Percentiles rank a stretch among this genome's conserved stretches.
These are phyloP conservation scores for Drosophila willistoni DNA, from an alignment of 1,140 invertebrate genomes.

Conservation along the genomic window DNA sequence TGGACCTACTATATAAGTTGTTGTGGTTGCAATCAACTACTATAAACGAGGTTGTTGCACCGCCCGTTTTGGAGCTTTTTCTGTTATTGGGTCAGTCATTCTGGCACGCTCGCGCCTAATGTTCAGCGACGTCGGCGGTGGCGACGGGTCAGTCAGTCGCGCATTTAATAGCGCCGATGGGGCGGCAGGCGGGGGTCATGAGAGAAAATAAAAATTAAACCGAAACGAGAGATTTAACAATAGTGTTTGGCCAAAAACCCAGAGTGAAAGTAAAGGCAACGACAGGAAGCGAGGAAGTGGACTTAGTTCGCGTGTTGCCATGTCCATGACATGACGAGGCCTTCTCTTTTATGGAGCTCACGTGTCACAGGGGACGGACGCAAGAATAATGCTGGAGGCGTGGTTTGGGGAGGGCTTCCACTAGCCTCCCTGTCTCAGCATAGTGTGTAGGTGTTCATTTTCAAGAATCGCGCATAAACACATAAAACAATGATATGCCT, in stretches of 20 bases:
- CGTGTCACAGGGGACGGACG: conserved; percentile 61
- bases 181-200: not conserved
- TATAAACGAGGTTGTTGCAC: conserved; percentile 76
- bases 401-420: not conserved
- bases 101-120: conserved; percentile 22
- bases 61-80: conserved; percentile 38
- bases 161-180: conserved; percentile 53
- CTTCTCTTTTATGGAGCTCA: conserved; percentile 62
- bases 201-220: not conserved
- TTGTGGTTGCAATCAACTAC: conserved; percentile 34
- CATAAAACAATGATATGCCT: conserved; percentile 69
- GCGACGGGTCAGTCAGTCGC: conserved; percentile 41
- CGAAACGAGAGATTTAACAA: conserved; percentile 45
- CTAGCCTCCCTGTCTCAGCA: not conserved
- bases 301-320: conserved; percentile 64
- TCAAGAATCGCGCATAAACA: conserved; percentile 72
- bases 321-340: conserved; percentile 74
- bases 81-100: conserved; percentile 21
- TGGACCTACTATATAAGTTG: not conserved
- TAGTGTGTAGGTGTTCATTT: conserved; percentile 53
- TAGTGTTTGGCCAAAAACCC: conserved; percentile 44
- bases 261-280: not conserved
- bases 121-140: conserved; percentile 27
- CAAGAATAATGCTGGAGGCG: conserved; percentile 9
- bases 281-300: not conserved